Base-by-base conservation (phyloP, 1,140 invertebrate genomes). In the Thaumetopoea pityocampa region DNA sequence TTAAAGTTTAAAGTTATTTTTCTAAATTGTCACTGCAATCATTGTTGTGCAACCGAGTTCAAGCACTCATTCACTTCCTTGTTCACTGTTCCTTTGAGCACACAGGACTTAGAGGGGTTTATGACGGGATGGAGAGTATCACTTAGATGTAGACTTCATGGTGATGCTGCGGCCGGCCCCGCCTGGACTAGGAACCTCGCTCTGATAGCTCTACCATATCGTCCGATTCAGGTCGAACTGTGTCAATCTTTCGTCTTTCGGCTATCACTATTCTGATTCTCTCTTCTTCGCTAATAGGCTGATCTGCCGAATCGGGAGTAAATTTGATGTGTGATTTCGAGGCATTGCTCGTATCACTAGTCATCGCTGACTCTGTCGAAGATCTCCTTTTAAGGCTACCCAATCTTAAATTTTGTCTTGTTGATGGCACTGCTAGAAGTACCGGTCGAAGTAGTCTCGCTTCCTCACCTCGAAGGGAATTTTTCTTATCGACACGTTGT, bases 181-280 rank as follows among this genome's bases (percentile, higher is more conserved):
- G 74, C 77, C 77, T 71, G 79, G 66, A 81, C 77, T 83, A 83
- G 77, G 77, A 83, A 32, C 68, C 74, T 47, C 76, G 63, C 46
- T 83, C 79, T n/a, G 72, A 62, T 28, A 83, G 50, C 52, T 83
- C 79, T 28, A 83, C 76, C 5, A 58, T 53, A n/a, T 83, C 79
- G 12, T 77, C 76, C n/a, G 61, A 48, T 23, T 84, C 80, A 1
- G 81, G 74, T 46, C 68, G 69, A 11, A 62, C 47, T 12, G 66
- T 35, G 17, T 86, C 85, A 12, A 85, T 80, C 52, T 82, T 84
- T 45, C 85, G 51, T 45, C 85, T 71, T 50, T 86, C 82, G 1
- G 82, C 82, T 63, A 85, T 86, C 3, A 85, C 81, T 53, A 83
- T 85, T 41, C 80, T 65, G 53, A 85, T 82, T 29, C 76, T 84